A percentile compares a stretch with the other conserved stretches of the same genome.
Evolutionary conservation across 2,113 vertebrate species (phyloP).

Genomic region (Myotis yumanensis): DNA sequence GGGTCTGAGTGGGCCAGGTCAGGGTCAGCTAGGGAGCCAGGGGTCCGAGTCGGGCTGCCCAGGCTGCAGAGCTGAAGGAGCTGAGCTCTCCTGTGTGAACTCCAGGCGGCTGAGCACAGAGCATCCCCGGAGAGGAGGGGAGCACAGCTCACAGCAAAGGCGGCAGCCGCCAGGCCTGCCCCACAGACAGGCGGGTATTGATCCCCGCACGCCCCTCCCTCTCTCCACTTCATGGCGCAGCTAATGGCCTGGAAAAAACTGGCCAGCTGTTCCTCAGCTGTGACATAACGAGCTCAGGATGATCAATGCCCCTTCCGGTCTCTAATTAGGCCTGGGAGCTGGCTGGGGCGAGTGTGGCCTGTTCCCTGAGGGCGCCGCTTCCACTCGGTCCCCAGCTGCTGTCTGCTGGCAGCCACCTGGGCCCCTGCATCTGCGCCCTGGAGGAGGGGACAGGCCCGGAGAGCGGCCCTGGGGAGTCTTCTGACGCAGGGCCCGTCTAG

Average conservation of each 20-base stretch:
- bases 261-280: slow-evolving; percentile 80
- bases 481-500: background rate
- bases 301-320: slow-evolving; percentile 73
- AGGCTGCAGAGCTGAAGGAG: background rate
- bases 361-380: slow-evolving; percentile 68
- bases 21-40: background rate
- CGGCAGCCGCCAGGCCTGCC: slow-evolving; percentile 52
- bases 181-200: slow-evolving; percentile 73
- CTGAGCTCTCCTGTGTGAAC: background rate
- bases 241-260: slow-evolving; percentile 81
- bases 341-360: slow-evolving; percentile 68
- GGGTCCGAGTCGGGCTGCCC: background rate
- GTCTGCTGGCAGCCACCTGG: slow-evolving; percentile 72
- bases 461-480: background rate
- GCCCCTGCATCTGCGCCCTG: slow-evolving; percentile 48
- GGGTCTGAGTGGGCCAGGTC: background rate
- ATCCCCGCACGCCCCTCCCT: slow-evolving; percentile 58
- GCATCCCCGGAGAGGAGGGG: background rate
- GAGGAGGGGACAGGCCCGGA: background rate
- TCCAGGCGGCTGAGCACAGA: background rate
- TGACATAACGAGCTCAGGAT: slow-evolving; percentile 78
- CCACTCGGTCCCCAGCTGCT: slow-evolving; percentile 68
- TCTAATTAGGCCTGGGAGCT: slow-evolving; percentile 76
- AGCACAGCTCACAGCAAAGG: background rate
- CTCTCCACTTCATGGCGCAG: slow-evolving; percentile 74